Percentiles rank a stretch among this genome's conserved stretches.
phyloP scores from a whole-genome alignment of 2,797 vertebrate species.

The Tenualosa ilisha region DNA sequence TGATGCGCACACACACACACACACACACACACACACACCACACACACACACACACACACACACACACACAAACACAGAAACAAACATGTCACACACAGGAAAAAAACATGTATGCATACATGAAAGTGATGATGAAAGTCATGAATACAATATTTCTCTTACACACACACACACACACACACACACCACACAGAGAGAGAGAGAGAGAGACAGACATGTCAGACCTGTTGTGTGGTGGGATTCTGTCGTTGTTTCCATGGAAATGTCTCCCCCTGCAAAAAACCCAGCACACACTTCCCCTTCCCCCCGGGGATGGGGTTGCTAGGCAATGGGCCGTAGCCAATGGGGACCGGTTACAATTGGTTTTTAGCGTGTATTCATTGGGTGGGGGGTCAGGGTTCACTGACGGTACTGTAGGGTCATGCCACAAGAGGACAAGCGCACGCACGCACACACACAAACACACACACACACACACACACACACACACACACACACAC shows the following conservation, averaged over 20 bases:
- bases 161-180: neutral
- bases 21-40: too few relatives aligned
- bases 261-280: conserved; percentile 3
- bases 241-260: conserved; percentile 7
- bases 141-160: too few relatives aligned
- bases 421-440: neutral
- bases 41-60: too few relatives aligned
- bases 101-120: too few relatives aligned
- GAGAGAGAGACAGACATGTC: neutral
- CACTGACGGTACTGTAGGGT: neutral
- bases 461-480: neutral
- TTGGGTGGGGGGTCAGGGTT: neutral
- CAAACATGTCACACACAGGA: too few relatives aligned
- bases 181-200: neutral
- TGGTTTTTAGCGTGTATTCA: neutral
- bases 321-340: conserved; percentile 5
- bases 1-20: too few relatives aligned
- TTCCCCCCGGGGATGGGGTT: neutral
- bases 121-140: too few relatives aligned
- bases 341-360: neutral
- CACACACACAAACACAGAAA: too few relatives aligned
- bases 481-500: neutral
- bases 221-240: conserved; percentile 5
- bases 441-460: neutral
- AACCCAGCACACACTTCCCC: neutral